Conservation (phyloP, 2,888 invertebrate genomes). For the Hypselothyrea guttata region DNA sequence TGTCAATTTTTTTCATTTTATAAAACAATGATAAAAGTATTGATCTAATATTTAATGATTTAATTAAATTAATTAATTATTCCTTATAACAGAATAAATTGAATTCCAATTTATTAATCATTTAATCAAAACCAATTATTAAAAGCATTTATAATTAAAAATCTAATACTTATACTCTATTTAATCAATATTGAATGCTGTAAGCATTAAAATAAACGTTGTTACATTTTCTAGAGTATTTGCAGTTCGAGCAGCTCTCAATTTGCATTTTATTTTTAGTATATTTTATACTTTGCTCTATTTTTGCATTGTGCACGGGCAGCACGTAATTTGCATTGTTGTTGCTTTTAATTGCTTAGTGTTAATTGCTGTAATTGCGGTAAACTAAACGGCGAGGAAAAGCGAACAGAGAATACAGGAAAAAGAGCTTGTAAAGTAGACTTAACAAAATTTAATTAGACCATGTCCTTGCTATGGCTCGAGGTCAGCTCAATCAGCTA, state of each 20-base stretch:
- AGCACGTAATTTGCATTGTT: slow-evolving; percentile 76
- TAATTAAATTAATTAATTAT: too few species aligned
- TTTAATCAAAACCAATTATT: too few species aligned
- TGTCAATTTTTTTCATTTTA: too few species aligned
- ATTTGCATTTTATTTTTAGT: slow-evolving; percentile 30
- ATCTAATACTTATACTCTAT: too few species aligned
- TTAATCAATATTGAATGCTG: too few species aligned
- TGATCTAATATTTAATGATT: too few species aligned
- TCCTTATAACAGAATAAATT: too few species aligned
- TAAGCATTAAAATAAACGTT: neutral
- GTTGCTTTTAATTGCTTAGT: slow-evolving; percentile 76
- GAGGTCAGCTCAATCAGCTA: slow-evolving; percentile 57
- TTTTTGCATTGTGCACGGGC: slow-evolving; percentile 47
- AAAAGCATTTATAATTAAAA: too few species aligned
- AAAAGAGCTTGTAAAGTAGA: slow-evolving; percentile 37
- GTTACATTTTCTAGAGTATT: slow-evolving; percentile 19
- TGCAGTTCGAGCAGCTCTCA: neutral
- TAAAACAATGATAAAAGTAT: too few species aligned
- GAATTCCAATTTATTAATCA: too few species aligned
- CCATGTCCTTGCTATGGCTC: slow-evolving; percentile 50
- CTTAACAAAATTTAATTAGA: slow-evolving; percentile 59
- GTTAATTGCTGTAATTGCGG: slow-evolving; percentile 77
- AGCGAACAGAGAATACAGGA: slow-evolving; percentile 5
- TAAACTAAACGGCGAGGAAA: slow-evolving; percentile 62
- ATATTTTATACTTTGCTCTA: slow-evolving; percentile 18